Evolutionary conservation across 2,113 vertebrate species (phyloP), one percentile per base, ranked within the genome.

Genomic region (Chloroceryle aenea): DNA sequence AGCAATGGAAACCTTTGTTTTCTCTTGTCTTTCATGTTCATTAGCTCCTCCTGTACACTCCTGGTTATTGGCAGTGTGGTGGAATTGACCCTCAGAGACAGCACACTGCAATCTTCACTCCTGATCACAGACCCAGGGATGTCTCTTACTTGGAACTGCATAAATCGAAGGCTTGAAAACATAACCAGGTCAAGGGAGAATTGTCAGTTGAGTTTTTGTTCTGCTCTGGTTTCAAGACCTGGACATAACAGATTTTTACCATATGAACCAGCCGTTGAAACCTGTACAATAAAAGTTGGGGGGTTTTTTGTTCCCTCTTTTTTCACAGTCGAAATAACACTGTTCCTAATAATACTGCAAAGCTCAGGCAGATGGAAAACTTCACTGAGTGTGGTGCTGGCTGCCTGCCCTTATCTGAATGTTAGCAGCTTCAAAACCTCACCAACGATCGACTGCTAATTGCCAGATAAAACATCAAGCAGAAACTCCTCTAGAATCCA

Each of bases 341-440:
- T 86, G 75, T 64, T 94, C 43, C 64, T 91, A 53, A 74, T 87
- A 83, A 77, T 75, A 64, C 36, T 86, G 69, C 67, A 72, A 66
- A 88, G 79, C 66, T 89, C 61, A 77, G 92, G 63, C 71, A 90
- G 90, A 95, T 85, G 82, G 90, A 29, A 23, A 40, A 42, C 45
- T 84, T 21, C 20, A 61, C 53, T 55, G 55, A 95, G 69, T 55
- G 34, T 72, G 36, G 25, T 55, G 47, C 86, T 97, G 96, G 96
- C 94, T 92, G 53, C 72, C 26, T 71, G 95, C 91, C 96, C 73
- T 85, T 30, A 85, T 59, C 45, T 4, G 19, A 88, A 83, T 43
- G 18, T 50, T 77, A 74, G 68, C 92, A 73, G 87, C 84, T 89
- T 84, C 61, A 90, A 96, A 83, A 77, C 53, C 48, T 95, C 48